A percentile compares a stretch with the other conserved stretches of the same genome.
These are phyloP conservation scores for Salminus brasiliensis DNA, from an alignment of 2,113 vertebrate genomes.

Conservation along the genomic window DNA sequence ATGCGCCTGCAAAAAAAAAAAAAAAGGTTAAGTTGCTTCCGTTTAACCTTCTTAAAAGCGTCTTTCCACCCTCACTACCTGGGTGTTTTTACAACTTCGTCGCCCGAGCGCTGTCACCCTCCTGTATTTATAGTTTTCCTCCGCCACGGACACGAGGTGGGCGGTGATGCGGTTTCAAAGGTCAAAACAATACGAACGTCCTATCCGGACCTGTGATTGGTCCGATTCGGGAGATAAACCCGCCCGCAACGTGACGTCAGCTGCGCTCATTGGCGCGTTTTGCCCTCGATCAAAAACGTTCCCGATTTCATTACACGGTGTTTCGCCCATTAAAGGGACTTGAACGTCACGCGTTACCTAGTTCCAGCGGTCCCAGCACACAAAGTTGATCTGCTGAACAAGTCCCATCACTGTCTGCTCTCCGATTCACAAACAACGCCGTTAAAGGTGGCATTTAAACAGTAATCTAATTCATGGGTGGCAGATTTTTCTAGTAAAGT, in stretches of 20 bases:
- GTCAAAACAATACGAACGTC: constrained; percentile 73
- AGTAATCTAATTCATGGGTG: not conserved
- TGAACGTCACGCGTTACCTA: constrained; percentile 75
- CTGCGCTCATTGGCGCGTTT: constrained; percentile 58
- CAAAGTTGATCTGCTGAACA: constrained; percentile 52
- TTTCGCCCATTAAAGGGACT: constrained; percentile 64
- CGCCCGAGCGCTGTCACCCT: constrained; percentile 42
- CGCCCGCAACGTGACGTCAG: rapidly evolving
- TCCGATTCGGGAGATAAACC: constrained; percentile 16
- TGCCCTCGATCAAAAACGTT: constrained; percentile 50
- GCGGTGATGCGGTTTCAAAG: constrained; percentile 79
- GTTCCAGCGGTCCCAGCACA: constrained; percentile 63
- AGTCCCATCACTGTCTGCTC: constrained; percentile 5
- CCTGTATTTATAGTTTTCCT: constrained; percentile 79
- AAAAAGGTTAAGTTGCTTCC: constrained; percentile 60
- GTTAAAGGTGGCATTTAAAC: constrained; percentile 9
- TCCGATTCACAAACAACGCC: constrained; percentile 18
- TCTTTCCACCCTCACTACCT: constrained; percentile 57
- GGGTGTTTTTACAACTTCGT: constrained; percentile 79
- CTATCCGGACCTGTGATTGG: constrained; percentile 58
- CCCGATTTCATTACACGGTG: constrained; percentile 58
- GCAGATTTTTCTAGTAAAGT: not conserved
- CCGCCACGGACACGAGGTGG: constrained; percentile 77
- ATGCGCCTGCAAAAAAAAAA: too few species aligned
- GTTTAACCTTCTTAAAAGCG: constrained; percentile 68